phyloP scores from a whole-genome alignment of 2,797 vertebrate species.

The Pelodytes ibericus region DNA sequence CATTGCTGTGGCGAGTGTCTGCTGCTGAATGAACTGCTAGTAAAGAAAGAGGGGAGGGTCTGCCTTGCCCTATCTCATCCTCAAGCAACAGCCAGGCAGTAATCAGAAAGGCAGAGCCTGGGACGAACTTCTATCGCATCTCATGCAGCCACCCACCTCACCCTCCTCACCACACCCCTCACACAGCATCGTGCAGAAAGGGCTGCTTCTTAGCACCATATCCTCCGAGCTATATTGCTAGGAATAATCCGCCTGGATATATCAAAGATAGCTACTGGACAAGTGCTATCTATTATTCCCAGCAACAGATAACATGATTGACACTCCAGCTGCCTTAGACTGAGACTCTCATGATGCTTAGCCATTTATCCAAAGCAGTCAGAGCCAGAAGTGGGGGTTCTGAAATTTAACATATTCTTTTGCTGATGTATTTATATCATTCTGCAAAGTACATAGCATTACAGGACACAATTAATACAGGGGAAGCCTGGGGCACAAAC shows the following conservation, averaged over 20 bases:
- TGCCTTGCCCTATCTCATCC: conserved; percentile 52
- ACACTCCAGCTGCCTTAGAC: no score
- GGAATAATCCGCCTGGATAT: not conserved
- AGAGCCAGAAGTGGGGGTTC: no score
- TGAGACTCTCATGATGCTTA: no score
- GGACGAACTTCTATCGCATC: conserved; percentile 47
- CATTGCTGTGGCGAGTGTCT: not conserved
- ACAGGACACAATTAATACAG: no score
- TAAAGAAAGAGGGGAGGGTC: conserved; percentile 22
- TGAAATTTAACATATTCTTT: no score
- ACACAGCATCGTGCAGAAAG: conserved; percentile 17
- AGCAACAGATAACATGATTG: no score
- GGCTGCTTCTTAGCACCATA: no score
- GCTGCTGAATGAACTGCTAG: conserved; percentile 42
- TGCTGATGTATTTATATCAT: no score
- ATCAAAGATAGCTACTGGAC: not conserved
- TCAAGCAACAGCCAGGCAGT: conserved; percentile 50
- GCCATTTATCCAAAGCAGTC: no score
- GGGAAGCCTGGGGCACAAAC: no score
- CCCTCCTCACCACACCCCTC: conserved; percentile 46
- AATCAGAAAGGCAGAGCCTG: conserved; percentile 41
- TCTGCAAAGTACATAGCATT: no score
- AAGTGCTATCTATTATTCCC: not conserved
- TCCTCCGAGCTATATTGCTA: not conserved
- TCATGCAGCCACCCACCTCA: conserved; percentile 35